A percentile compares a stretch with the other conserved stretches of the same genome.
phyloP scores from a whole-genome alignment of 2,888 invertebrate genomes.

The Cerastoderma edule region DNA sequence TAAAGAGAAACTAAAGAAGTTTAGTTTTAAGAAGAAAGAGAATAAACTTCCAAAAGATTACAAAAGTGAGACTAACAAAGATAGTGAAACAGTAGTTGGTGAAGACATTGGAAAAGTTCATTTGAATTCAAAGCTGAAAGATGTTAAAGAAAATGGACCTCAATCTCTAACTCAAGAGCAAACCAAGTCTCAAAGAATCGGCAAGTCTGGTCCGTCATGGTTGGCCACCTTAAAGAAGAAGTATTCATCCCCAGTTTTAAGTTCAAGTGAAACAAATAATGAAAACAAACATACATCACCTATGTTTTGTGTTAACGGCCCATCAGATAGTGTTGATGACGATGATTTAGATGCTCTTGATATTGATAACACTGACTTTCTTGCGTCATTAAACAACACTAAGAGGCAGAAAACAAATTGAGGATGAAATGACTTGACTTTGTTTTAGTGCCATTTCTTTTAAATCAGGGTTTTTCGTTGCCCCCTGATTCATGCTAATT shows the following conservation, averaged over 20 bases:
- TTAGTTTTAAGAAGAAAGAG: constrained; percentile 15
- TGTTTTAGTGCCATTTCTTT: too few species aligned
- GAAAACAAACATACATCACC: not conserved
- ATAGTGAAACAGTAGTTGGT: not conserved
- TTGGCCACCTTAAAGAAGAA: constrained; percentile 59
- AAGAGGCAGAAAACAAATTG: constrained; percentile 1
- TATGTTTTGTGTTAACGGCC: constrained; percentile 22
- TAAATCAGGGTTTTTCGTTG: too few species aligned
- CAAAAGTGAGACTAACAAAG: not conserved
- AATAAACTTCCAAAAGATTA: not conserved
- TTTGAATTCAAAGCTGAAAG: not conserved
- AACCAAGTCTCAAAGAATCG: not conserved
- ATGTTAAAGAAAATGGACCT: not conserved
- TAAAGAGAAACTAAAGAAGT: constrained; percentile 7
- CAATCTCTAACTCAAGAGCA: not conserved
- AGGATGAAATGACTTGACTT: too few species aligned
- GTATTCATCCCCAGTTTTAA: constrained; percentile 48
- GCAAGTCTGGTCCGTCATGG: constrained; percentile 60
- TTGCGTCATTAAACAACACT: constrained; percentile 7
- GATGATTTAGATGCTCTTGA: constrained; percentile 66
- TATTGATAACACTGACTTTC: constrained; percentile 59
- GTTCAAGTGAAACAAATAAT: not conserved
- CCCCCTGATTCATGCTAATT: too few species aligned
- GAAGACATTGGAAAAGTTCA: not conserved
- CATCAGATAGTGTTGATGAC: constrained; percentile 17